These are phyloP conservation scores for Scomber scombrus DNA, from an alignment of 2,113 vertebrate species.

Conservation along the genomic window DNA sequence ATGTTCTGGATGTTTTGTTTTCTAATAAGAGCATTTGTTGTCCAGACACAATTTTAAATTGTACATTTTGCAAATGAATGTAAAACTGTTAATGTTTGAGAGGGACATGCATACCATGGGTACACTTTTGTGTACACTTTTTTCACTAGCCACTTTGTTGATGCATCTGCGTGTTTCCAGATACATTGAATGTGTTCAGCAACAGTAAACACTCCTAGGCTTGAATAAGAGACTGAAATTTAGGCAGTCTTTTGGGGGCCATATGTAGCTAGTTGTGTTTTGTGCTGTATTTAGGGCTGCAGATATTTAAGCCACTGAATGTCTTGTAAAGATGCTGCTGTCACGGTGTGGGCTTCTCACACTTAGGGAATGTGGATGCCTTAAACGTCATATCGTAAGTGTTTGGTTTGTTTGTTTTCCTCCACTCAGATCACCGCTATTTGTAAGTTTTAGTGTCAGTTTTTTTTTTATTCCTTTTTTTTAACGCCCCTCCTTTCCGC, in stretches of 20 bases:
- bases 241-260: slow-evolving; percentile 48
- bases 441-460: slow-evolving; percentile 37
- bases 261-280: slow-evolving; percentile 62
- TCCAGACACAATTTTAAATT: slow-evolving; percentile 47
- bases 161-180: slow-evolving; percentile 54
- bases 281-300: slow-evolving; percentile 53
- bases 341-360: slow-evolving; percentile 35
- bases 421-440: slow-evolving; percentile 30
- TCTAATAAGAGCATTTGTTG: slow-evolving; percentile 15
- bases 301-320: slow-evolving; percentile 39
- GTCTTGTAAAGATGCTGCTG: slow-evolving; percentile 62
- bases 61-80: slow-evolving; percentile 64
- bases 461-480: slow-evolving; percentile 58
- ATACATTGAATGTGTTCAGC: slow-evolving; percentile 50
- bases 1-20: slow-evolving; percentile 21
- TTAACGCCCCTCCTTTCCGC: not conserved
- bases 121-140: slow-evolving; percentile 55
- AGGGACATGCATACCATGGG: slow-evolving; percentile 48
- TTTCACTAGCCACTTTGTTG: slow-evolving; percentile 73
- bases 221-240: slow-evolving; percentile 26
- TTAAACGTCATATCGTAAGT: slow-evolving; percentile 56
- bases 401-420: slow-evolving; percentile 33
- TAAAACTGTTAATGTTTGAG: slow-evolving; percentile 56
- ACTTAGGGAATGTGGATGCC: slow-evolving; percentile 51
- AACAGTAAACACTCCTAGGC: slow-evolving; percentile 39